Percentiles rank a stretch among this genome's conserved stretches.
These are phyloP conservation scores for Erannis defoliaria DNA, from an alignment of 2,888 invertebrate genomes.

Conservation along the genomic window DNA sequence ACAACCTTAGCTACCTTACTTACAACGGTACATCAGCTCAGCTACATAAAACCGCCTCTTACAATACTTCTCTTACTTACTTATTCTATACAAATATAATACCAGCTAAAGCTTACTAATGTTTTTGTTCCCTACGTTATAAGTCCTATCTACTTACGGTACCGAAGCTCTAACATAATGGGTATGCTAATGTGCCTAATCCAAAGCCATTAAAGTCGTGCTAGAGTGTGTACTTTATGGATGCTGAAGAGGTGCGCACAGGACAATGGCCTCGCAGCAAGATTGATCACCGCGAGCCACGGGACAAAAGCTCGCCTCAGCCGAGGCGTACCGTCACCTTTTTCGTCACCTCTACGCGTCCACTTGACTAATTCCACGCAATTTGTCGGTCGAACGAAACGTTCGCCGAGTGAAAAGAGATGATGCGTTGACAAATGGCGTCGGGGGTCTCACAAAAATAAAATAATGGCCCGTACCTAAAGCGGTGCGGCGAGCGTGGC, in stretches of 20 bases:
- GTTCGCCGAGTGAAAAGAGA: slow-evolving; percentile 80
- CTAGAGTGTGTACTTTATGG: slow-evolving; percentile 54
- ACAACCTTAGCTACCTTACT: slow-evolving; percentile 37
- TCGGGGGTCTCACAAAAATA: slow-evolving; percentile 84
- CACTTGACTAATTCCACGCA: slow-evolving; percentile 84
- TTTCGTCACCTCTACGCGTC: slow-evolving; percentile 83
- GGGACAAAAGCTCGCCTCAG: slow-evolving; percentile 57
- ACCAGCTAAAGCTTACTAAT: slow-evolving; percentile 12
- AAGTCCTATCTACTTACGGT: slow-evolving; percentile 33
- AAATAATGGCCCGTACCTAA: slow-evolving; percentile 84
- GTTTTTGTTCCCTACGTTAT: slow-evolving; percentile 20
- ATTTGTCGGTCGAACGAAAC: slow-evolving; percentile 82
- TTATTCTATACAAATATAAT: slow-evolving; percentile 12
- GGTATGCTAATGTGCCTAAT: slow-evolving; percentile 66
- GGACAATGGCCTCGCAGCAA: slow-evolving; percentile 71
- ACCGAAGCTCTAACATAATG: slow-evolving; percentile 45
- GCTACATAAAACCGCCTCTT: not conserved
- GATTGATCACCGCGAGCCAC: slow-evolving; percentile 77
- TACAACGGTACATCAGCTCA: not conserved
- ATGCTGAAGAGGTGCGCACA: slow-evolving; percentile 67
- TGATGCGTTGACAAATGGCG: slow-evolving; percentile 84
- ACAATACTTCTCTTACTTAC: no score
- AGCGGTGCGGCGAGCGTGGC: slow-evolving; percentile 76
- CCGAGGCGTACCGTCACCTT: slow-evolving; percentile 80
- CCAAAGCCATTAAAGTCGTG: slow-evolving; percentile 58